These are phyloP conservation scores for Dendroctonus valens DNA, from an alignment of 1,140 invertebrate species.

Conservation along the genomic window DNA sequence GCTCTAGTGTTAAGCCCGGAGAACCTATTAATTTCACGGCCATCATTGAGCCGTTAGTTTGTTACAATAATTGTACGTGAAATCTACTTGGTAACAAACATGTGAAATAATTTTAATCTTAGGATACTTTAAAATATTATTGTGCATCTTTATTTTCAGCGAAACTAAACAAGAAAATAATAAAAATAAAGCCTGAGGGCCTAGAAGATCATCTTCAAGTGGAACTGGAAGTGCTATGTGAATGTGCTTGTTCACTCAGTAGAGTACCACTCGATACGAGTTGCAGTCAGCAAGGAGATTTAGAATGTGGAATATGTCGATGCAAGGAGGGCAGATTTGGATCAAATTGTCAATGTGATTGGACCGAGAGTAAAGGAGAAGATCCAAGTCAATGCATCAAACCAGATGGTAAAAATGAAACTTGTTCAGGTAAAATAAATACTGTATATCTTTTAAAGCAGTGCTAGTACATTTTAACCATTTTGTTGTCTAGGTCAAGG, in stretches of 20 bases:
- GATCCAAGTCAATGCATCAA: slow-evolving; percentile 35
- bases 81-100: no score
- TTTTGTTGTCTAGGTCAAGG: slow-evolving; percentile 62
- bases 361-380: slow-evolving; percentile 17
- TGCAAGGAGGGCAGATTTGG: slow-evolving; percentile 80
- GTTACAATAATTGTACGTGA: slow-evolving; percentile 57
- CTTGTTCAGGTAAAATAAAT: slow-evolving; percentile 32
- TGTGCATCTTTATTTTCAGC: neutral
- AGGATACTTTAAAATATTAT: no score
- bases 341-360: slow-evolving; percentile 77
- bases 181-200: slow-evolving; percentile 84
- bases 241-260: slow-evolving; percentile 77
- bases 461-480: no score
- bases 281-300: slow-evolving; percentile 67
- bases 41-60: slow-evolving; percentile 70
- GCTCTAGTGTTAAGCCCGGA: slow-evolving; percentile 80
- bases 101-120: no score
- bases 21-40: slow-evolving; percentile 73
- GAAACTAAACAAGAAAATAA: slow-evolving; percentile 19
- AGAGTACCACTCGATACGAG: slow-evolving; percentile 51
- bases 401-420: slow-evolving; percentile 27
- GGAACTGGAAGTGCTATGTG: slow-evolving; percentile 85
- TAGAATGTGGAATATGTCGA: slow-evolving; percentile 86
- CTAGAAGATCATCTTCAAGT: slow-evolving; percentile 83
- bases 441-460: neutral